Evolutionary conservation across 92 coral and sea anemone species (phyloP), one percentile per base, ranked within the genome.

Genomic region (Nematostella vectensis): DNA sequence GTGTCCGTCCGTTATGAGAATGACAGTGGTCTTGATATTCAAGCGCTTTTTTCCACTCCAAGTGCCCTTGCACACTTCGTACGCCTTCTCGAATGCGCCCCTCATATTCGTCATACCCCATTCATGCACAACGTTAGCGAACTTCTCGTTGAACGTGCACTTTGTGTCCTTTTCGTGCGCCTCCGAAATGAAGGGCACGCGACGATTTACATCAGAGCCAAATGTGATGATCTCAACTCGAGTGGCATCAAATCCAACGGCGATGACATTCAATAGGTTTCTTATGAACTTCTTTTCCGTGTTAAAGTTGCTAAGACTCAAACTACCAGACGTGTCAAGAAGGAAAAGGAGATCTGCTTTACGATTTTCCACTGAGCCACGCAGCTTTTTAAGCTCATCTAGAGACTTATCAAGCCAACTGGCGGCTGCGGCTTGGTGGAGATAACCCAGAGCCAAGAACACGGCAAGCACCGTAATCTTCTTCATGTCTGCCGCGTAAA

Each of bases 151-250:
- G 55, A 85, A 75, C 3, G 68, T 60, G 59, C 95, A 85, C 51
- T 85, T 85, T 6, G 6, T 33, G 71, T 66, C 75, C 47, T 79
- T 70, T 0, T 47, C 25, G 2, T 21, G 12, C 0, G 80, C 76
- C 0, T 16, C 26, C 11, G 94, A 84, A 47, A 84, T 75, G 36
- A 75, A 82, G 44, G 58, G 63, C 45, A 85, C 75, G 56, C 18
- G 76, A 16, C 59, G 57, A 23, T 25, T n/a, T 15, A 88, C 88
- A 0, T 39, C 0, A 0, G 4, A 1, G 24, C 73, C 65, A 55
- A 85, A 85, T 9, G 95, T 87, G 25, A 85, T 80, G 11, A 85
- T 78, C 44, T 85, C 88, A 0, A 85, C 84, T 8, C 95, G 31
- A 8, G 88, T 85, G 0, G 84, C 88, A 29, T 85, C 81, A 8